phyloP scores from a whole-genome alignment of 2,888 invertebrate genomes.

The Lasioglossum marginatum region DNA sequence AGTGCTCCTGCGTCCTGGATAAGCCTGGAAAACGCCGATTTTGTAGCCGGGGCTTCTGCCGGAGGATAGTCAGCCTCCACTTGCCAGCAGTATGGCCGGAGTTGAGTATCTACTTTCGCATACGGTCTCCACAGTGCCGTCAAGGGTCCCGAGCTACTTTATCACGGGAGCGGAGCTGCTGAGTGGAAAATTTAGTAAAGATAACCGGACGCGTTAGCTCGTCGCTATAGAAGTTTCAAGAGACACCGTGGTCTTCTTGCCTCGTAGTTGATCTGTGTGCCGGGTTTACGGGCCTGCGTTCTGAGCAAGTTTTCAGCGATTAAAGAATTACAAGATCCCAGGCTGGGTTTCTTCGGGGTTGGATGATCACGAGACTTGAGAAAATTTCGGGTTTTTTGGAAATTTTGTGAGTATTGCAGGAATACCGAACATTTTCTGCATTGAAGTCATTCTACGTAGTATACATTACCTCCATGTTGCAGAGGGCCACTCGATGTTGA shows the following conservation, averaged over 20 bases:
- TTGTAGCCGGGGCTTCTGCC: conserved; percentile 57
- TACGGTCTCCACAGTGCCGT: conserved; percentile 70
- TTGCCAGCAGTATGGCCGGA: conserved; percentile 52
- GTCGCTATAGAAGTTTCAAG: conserved; percentile 35
- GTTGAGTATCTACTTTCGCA: conserved; percentile 75
- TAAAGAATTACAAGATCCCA: neutral
- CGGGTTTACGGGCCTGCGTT: conserved; percentile 27
- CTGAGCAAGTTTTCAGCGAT: conserved; percentile 13
- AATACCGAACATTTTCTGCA: no score
- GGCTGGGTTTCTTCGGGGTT: neutral
- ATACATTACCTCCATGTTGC: no score
- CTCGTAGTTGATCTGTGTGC: conserved; percentile 24
- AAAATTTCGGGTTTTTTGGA: no score
- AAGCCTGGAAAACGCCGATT: conserved; percentile 74
- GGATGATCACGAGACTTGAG: no score
- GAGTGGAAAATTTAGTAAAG: conserved; percentile 74
- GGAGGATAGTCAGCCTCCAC: conserved; percentile 27
- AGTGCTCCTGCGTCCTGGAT: conserved; percentile 66
- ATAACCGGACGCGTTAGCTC: conserved; percentile 54
- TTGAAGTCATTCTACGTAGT: no score
- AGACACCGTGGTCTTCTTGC: conserved; percentile 3
- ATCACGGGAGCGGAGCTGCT: conserved; percentile 60
- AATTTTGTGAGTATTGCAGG: no score
- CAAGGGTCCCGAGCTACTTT: conserved; percentile 70
- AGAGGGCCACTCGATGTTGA: no score